phyloP scores from a whole-genome alignment of 2,888 invertebrate species.

The Stegana nigrithorax region DNA sequence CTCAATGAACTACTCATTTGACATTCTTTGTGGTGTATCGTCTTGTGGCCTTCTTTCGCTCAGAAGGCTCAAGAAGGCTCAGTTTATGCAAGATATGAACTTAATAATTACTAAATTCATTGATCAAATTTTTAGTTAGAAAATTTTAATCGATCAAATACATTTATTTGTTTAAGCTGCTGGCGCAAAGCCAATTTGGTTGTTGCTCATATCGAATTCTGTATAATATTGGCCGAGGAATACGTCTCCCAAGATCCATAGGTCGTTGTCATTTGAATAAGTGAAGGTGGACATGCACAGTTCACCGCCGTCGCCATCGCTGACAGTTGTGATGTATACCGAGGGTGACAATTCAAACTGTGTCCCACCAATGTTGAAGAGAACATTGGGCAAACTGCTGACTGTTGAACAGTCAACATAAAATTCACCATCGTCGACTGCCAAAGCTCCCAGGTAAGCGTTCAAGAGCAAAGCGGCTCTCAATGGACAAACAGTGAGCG shows the following conservation, averaged over 20 bases:
- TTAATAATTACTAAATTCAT: too few relatives aligned
- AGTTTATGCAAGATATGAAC: too few relatives aligned
- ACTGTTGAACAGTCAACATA: slow-evolving; percentile 81
- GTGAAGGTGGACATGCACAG: not conserved
- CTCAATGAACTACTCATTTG: too few relatives aligned
- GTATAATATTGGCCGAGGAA: slow-evolving; percentile 95
- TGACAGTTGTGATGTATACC: slow-evolving; percentile 77
- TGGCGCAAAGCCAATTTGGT: slow-evolving; percentile 86
- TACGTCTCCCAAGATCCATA: slow-evolving; percentile 96
- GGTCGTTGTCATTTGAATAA: slow-evolving; percentile 35
- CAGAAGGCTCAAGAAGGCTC: too few relatives aligned
- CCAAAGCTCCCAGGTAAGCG: not conserved
- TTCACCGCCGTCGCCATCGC: slow-evolving; percentile 55
- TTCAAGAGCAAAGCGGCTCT: not conserved
- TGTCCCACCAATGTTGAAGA: slow-evolving; percentile 79
- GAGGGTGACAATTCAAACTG: slow-evolving; percentile 78
- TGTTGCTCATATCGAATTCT: slow-evolving; percentile 88
- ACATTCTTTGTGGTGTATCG: too few relatives aligned
- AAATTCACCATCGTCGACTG: slow-evolving; percentile 46
- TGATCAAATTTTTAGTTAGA: too few relatives aligned
- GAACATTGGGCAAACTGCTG: slow-evolving; percentile 79
- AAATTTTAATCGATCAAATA: not conserved
- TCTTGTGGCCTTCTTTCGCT: too few relatives aligned
- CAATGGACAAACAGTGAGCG: slow-evolving; percentile 87
- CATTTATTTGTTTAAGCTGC: slow-evolving; percentile 37